Evolutionary conservation across 2,113 vertebrate genomes (phyloP), one percentile per base, ranked within the genome.

Genomic region (Xiphophorus couchianus): DNA sequence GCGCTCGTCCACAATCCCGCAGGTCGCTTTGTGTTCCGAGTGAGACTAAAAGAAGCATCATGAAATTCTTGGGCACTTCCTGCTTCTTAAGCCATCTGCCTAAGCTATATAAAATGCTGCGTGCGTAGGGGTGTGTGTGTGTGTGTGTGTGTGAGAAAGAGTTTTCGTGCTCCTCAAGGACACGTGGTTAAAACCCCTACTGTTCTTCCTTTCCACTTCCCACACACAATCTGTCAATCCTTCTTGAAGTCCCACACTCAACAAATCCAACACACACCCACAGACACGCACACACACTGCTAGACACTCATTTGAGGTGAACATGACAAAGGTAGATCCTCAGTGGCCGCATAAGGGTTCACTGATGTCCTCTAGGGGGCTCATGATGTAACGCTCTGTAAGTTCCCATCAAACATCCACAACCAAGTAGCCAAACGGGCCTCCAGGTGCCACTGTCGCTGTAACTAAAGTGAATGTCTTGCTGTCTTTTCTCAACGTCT

Each of bases 201-300:
- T 84, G 86, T 84, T 88, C 73, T 67, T 84, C 80, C 79, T 81
- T 85, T 78, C 77, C 74, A 80, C 80, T 77, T 87, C 91, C 89
- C 65, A 90, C 89, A 74, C 82, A 82, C 84, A 90, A 81, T 90
- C 86, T 91, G 90, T 88, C 85, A 84, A 39, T 85, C 73, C 62
- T 80, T 84, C 68, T 76, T 85, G 81, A 74, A 44, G 65, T 79
- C 73, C 74, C 61, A 64, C 66, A 48, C 58, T 67, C 54, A 48
- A 88, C 62, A 72, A 81, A 86, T 61, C n/a, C 35, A 48, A 48
- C 54, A 67, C 74, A 73, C 69, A 8, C n/a, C 54, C 63, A 65
- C 28, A 60, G 29, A 54, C 74, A 75, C 67, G 71, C 29, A 69
- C n/a, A 39, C 54, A 67, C 74, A 73, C 69, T 61, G 48, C 37